These are phyloP conservation scores for Adelosebastes latens DNA, from an alignment of 2,797 vertebrate species.

Conservation along the genomic window DNA sequence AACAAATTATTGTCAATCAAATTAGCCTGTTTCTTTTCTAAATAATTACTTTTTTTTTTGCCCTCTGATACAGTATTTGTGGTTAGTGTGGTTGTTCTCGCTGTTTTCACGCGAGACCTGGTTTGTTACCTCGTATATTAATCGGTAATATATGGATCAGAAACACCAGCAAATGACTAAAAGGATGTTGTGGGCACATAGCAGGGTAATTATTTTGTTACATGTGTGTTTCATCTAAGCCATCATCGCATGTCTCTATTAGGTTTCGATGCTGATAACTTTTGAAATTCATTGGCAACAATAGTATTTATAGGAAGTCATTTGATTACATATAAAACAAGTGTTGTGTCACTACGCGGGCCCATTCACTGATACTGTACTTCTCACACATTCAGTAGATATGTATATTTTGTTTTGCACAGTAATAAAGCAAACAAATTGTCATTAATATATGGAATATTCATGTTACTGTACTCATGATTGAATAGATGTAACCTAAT, in stretches of 20 bases:
- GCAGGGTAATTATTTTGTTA: constrained; percentile 44
- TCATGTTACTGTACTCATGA: constrained; percentile 78
- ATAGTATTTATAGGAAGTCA: constrained; percentile 59
- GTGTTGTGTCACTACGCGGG: constrained; percentile 52
- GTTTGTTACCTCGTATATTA: constrained; percentile 52
- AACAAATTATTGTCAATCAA: constrained; percentile 72
- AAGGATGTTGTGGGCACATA: constrained; percentile 59
- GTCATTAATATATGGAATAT: constrained; percentile 82
- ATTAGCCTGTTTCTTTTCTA: constrained; percentile 40
- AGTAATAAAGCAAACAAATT: constrained; percentile 79
- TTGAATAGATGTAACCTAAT: constrained; percentile 76
- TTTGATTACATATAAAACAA: constrained; percentile 32
- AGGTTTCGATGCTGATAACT: constrained; percentile 7
- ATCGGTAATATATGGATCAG: constrained; percentile 38
- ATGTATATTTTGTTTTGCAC: constrained; percentile 82
- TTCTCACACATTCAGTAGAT: constrained; percentile 79
- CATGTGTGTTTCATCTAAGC: constrained; percentile 30
- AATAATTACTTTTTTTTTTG: constrained; percentile 44
- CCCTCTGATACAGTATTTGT: constrained; percentile 40
- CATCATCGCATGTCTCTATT: constrained; percentile 28
- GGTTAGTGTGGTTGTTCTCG: constrained; percentile 27
- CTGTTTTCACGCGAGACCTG: constrained; percentile 34
- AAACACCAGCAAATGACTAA: constrained; percentile 58
- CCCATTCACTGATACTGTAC: constrained; percentile 71
- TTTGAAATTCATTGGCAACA: constrained; percentile 11